phyloP scores from a whole-genome alignment of 2,888 invertebrate species.

The Ceramica pisi region DNA sequence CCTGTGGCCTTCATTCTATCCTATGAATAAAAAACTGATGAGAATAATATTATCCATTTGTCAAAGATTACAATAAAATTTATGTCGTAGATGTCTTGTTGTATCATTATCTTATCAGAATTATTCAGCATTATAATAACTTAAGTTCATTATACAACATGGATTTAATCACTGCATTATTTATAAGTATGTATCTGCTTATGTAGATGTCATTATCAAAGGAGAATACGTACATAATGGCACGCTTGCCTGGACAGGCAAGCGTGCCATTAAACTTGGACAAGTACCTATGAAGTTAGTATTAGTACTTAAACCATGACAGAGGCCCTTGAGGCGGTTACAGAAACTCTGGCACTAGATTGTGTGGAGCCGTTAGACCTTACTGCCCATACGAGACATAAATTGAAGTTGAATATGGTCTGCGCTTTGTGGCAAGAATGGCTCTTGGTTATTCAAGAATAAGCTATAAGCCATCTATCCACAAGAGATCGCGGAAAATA shows the following conservation, averaged over 20 bases:
- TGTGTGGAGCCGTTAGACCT: too few species aligned
- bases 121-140: constrained; percentile 19
- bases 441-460: neutral
- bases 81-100: constrained; percentile 9
- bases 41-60: neutral
- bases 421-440: neutral
- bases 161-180: constrained; percentile 13
- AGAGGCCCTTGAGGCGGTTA: too few species aligned
- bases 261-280: too few species aligned
- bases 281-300: neutral
- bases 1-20: constrained; percentile 6
- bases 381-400: too few species aligned
- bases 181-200: neutral
- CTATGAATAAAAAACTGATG: constrained; percentile 7
- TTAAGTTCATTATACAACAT: constrained; percentile 2
- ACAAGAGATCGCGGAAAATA: too few species aligned
- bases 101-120: constrained; percentile 25
- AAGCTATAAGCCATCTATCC: neutral
- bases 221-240: neutral
- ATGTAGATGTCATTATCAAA: neutral
- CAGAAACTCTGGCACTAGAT: too few species aligned
- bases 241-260: neutral
- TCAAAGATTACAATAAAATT: constrained; percentile 1
- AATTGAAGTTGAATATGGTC: neutral
- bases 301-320: too few species aligned